Percentiles rank a stretch among this genome's conserved stretches.
phyloP scores from a whole-genome alignment of 2,888 invertebrate species.

The Rhodophaea formosa region DNA sequence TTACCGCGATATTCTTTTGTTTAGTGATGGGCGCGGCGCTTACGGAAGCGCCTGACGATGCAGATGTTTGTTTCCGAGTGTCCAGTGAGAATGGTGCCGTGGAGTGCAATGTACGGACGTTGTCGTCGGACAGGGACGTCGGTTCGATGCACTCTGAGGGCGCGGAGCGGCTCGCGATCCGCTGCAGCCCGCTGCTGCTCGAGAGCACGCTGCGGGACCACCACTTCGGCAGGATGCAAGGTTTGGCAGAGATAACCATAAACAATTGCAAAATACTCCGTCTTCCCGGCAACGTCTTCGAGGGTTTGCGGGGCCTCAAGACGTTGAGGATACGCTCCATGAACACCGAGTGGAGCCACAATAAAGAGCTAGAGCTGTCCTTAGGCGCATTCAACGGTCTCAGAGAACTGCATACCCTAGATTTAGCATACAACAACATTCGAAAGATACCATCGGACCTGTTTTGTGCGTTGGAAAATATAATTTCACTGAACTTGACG shows the following conservation, averaged over 20 bases:
- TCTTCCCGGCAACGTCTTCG: slow-evolving; percentile 88
- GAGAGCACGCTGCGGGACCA: slow-evolving; percentile 89
- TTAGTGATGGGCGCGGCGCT: slow-evolving; percentile 79
- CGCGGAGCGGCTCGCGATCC: slow-evolving; percentile 86
- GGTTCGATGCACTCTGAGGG: slow-evolving; percentile 85
- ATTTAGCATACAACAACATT: slow-evolving; percentile 90
- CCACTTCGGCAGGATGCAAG: slow-evolving; percentile 87
- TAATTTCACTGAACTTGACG: slow-evolving; percentile 92
- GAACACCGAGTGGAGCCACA: slow-evolving; percentile 88
- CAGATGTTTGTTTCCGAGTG: slow-evolving; percentile 71
- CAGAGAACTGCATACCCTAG: slow-evolving; percentile 88
- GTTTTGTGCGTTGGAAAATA: slow-evolving; percentile 89
- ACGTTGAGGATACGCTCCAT: slow-evolving; percentile 88
- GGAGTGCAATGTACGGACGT: slow-evolving; percentile 85
- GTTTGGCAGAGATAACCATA: slow-evolving; percentile 88
- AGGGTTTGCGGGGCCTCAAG: slow-evolving; percentile 89
- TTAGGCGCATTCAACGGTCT: slow-evolving; percentile 87
- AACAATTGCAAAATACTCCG: slow-evolving; percentile 90
- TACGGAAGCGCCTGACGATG: slow-evolving; percentile 73
- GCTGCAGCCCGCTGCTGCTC: slow-evolving; percentile 81
- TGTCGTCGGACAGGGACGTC: slow-evolving; percentile 86
- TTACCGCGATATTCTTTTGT: slow-evolving; percentile 77
- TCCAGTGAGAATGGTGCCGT: slow-evolving; percentile 62
- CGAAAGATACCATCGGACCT: slow-evolving; percentile 88
- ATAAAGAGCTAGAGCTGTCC: slow-evolving; percentile 86